Conservation (phyloP, 1,140 invertebrate genomes). For the Drosophila kanapiae region DNA sequence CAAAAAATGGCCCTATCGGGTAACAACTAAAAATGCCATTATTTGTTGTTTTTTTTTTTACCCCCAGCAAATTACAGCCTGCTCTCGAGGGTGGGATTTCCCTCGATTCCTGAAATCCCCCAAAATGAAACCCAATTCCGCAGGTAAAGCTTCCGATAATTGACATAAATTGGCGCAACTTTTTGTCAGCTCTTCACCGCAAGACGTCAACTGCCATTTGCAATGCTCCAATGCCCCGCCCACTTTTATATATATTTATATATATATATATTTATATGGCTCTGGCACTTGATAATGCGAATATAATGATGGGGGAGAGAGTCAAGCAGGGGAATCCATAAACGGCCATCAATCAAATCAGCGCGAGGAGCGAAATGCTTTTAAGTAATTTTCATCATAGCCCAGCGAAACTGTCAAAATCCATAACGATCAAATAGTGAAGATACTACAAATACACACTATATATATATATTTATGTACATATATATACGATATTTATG, state of each 20-base stretch:
- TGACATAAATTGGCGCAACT: slow-evolving; percentile 81
- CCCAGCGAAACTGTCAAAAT: slow-evolving; percentile 74
- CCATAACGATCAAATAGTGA: slow-evolving; percentile 79
- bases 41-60: slow-evolving; percentile 38
- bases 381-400: slow-evolving; percentile 81
- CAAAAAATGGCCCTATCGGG: slow-evolving; percentile 38
- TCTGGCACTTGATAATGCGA: slow-evolving; percentile 71
- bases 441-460: slow-evolving; percentile 37
- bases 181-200: slow-evolving; percentile 78
- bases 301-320: slow-evolving; percentile 66
- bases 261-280: slow-evolving; percentile 17
- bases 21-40: slow-evolving; percentile 52
- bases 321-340: slow-evolving; percentile 39
- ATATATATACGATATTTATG: slow-evolving; percentile 6
- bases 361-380: slow-evolving; percentile 72
- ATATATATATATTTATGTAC: slow-evolving; percentile 14
- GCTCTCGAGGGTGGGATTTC: slow-evolving; percentile 26
- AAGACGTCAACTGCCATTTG: slow-evolving; percentile 80
- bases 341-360: slow-evolving; percentile 82
- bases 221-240: slow-evolving; percentile 64
- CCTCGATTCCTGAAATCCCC: not conserved
- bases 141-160: slow-evolving; percentile 74
- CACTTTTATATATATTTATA: slow-evolving; percentile 22
- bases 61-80: slow-evolving; percentile 39
- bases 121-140: slow-evolving; percentile 41